A percentile compares a stretch with the other conserved stretches of the same genome.
Conservation (phyloP, 2,113 vertebrate species). For the Rhegmatorhina hoffmannsi region DNA sequence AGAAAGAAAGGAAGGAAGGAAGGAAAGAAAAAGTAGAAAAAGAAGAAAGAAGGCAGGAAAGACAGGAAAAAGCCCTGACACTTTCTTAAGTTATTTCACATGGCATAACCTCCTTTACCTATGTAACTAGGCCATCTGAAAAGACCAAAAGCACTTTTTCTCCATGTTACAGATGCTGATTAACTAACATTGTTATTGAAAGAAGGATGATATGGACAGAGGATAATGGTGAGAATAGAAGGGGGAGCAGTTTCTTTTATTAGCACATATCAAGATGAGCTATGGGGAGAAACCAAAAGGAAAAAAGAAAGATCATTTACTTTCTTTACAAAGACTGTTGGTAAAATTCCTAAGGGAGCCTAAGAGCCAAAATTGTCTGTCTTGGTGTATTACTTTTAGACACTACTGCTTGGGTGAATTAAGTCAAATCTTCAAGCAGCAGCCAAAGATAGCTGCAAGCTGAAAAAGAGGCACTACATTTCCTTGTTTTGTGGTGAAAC, state of each 20-base stretch:
- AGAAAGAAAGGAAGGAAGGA: too few species aligned
- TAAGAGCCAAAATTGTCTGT: conserved; percentile 74
- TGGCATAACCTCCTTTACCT: conserved; percentile 18
- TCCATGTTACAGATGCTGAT: conserved; percentile 62
- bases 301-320: conserved; percentile 54
- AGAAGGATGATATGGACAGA: conserved; percentile 26
- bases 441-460: conserved; percentile 61
- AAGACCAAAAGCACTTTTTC: conserved; percentile 12
- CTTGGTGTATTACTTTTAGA: conserved; percentile 73
- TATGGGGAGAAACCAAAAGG: conserved; percentile 45
- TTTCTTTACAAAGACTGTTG: conserved; percentile 70
- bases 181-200: conserved; percentile 59
- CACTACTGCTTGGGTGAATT: conserved; percentile 67
- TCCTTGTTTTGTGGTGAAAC: conserved; percentile 32
- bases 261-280: conserved; percentile 44
- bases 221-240: conserved; percentile 26
- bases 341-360: conserved; percentile 76
- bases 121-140: conserved; percentile 23
- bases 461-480: conserved; percentile 29
- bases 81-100: conserved; percentile 17
- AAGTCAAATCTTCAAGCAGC: conserved; percentile 63
- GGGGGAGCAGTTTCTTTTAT: background rate
- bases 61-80: background rate
- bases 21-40: too few species aligned
- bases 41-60: background rate